A percentile compares a stretch with the other conserved stretches of the same genome.
phyloP scores from a whole-genome alignment of 1,140 invertebrate species.

The Drosophila pruinosa region DNA sequence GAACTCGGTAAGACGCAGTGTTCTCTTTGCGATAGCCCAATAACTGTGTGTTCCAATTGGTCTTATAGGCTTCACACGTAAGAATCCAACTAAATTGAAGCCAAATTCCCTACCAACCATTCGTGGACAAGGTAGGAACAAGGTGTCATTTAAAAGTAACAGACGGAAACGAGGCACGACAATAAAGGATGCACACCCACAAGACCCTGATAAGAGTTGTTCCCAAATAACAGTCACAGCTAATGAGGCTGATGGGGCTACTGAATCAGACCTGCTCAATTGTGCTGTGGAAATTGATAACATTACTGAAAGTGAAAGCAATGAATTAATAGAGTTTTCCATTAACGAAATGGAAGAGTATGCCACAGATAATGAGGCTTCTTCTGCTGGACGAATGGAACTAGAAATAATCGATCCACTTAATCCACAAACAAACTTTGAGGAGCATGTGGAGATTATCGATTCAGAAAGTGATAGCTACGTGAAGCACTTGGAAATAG shows the following conservation, averaged over 20 bases:
- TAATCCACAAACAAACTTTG: constrained; percentile 7
- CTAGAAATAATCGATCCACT: constrained; percentile 19
- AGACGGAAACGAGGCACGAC: background rate
- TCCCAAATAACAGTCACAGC: background rate
- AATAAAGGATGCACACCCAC: background rate
- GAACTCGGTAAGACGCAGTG: constrained; percentile 26
- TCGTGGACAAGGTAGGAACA: background rate
- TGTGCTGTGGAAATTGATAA: background rate
- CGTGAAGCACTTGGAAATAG: constrained; percentile 35
- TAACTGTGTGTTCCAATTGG: background rate
- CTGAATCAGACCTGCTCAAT: background rate
- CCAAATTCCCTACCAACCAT: constrained; percentile 35
- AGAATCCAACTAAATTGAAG: constrained; percentile 47
- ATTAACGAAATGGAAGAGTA: constrained; percentile 11
- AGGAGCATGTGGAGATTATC: constrained; percentile 33
- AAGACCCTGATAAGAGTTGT: background rate
- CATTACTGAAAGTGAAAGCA: background rate
- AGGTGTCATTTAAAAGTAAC: background rate
- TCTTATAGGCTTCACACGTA: constrained; percentile 33
- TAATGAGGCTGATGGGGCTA: background rate
- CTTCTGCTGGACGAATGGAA: background rate
- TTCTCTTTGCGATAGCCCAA: background rate
- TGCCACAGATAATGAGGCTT: background rate
- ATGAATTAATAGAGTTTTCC: constrained; percentile 26
- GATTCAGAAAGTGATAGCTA: constrained; percentile 25